A percentile compares a stretch with the other conserved stretches of the same genome.
phyloP scores from a whole-genome alignment of 2,888 invertebrate species.

The Tromatobia lineatoria region DNA sequence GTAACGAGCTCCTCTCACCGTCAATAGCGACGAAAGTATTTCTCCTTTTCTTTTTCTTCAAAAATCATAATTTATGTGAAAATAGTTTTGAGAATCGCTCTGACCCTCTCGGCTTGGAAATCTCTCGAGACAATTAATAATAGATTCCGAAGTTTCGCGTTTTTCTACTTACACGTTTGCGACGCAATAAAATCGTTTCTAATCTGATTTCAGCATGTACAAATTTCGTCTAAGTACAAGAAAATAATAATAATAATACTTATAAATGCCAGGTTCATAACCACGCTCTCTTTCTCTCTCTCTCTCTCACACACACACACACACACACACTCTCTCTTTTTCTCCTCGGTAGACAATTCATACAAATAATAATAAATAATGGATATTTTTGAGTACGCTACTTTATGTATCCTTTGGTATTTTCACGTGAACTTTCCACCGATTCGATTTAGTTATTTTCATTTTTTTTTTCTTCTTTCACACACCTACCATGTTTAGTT shows the following conservation, averaged over 20 bases:
- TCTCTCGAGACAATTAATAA: conserved; percentile 47
- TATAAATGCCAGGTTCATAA: conserved; percentile 75
- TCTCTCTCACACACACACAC: conserved; percentile 47
- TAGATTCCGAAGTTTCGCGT: conserved; percentile 45
- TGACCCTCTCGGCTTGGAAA: conserved; percentile 59
- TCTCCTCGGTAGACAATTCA: conserved; percentile 60
- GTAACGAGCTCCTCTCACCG: conserved; percentile 24
- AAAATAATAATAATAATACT: conserved; percentile 62
- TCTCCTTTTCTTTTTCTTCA: conserved; percentile 21
- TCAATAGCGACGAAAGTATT: conserved; percentile 11
- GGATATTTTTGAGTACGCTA: conserved; percentile 55
- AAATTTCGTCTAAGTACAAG: conserved; percentile 68
- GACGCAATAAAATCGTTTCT: conserved; percentile 54
- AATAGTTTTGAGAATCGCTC: conserved; percentile 62
- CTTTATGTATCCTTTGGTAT: conserved; percentile 65
- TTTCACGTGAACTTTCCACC: conserved; percentile 73
- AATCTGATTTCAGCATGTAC: conserved; percentile 81
- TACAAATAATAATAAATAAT: conserved; percentile 70
- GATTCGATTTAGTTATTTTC: conserved; percentile 68
- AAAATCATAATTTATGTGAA: conserved; percentile 63
- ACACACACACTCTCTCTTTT: conserved; percentile 45
- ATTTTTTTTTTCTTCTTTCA: background rate
- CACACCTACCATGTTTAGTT: conserved; percentile 68
- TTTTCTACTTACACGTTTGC: conserved; percentile 60
- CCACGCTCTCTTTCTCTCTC: conserved; percentile 64